A percentile compares a stretch with the other conserved stretches of the same genome.
phyloP scores from a whole-genome alignment of 2,797 vertebrate species.

The Staurois parvus region DNA sequence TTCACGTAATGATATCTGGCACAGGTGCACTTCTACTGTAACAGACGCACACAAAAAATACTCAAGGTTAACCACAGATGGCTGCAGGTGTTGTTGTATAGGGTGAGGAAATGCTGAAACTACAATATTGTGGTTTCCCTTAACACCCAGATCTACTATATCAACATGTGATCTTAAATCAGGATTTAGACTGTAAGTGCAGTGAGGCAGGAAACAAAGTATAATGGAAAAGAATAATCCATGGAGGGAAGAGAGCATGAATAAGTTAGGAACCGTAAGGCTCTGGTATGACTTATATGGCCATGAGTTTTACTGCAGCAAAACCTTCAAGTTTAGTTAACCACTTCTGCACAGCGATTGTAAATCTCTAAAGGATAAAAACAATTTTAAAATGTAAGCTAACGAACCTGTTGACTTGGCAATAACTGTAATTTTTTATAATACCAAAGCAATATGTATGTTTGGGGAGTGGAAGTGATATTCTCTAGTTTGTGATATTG shows the following conservation, averaged over 20 bases:
- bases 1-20: neutral
- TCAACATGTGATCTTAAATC: slow-evolving; percentile 29
- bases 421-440: neutral
- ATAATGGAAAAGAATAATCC: neutral
- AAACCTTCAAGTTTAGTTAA: neutral
- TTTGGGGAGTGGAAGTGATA: neutral
- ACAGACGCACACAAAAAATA: neutral
- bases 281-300: neutral
- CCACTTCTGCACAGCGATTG: neutral
- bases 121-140: slow-evolving; percentile 30
- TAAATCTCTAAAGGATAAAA: neutral
- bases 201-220: slow-evolving; percentile 4
- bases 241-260: neutral
- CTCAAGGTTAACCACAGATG: slow-evolving; percentile 38
- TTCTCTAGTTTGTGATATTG: neutral
- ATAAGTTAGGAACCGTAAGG: neutral
- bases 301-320: neutral
- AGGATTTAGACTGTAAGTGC: slow-evolving; percentile 13
- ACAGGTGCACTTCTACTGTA: neutral
- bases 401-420: too few species aligned
- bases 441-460: neutral
- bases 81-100: slow-evolving; percentile 31
- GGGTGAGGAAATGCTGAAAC: slow-evolving; percentile 13
- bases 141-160: slow-evolving; percentile 28
- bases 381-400: neutral